Conservation (phyloP, 2,888 invertebrate genomes). For the Phlogophora meticulosa region DNA sequence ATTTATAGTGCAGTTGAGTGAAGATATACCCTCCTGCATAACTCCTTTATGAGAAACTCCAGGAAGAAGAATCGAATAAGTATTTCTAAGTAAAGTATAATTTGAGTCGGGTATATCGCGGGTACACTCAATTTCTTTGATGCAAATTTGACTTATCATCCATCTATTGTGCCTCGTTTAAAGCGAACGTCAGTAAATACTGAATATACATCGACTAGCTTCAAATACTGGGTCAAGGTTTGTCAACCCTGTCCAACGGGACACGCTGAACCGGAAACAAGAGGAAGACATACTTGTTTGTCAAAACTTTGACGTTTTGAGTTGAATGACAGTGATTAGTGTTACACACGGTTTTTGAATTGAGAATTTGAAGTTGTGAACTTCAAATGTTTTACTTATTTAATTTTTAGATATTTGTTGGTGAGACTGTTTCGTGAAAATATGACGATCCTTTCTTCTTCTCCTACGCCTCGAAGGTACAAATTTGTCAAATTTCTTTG, state of each 20-base stretch:
- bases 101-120: slow-evolving; percentile 31
- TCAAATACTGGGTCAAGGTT: slow-evolving; percentile 80
- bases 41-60: slow-evolving; percentile 1
- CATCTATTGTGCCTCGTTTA: slow-evolving; percentile 30
- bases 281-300: slow-evolving; percentile 33
- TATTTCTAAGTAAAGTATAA: slow-evolving; percentile 21
- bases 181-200: slow-evolving; percentile 63
- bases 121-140: slow-evolving; percentile 26
- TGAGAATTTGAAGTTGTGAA: slow-evolving; percentile 4
- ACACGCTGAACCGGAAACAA: slow-evolving; percentile 50
- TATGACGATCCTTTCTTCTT: too few species aligned
- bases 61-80: slow-evolving; percentile 24
- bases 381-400: too few species aligned
- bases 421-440: too few species aligned
- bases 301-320: slow-evolving; percentile 23
- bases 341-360: neutral
- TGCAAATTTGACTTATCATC: slow-evolving; percentile 45
- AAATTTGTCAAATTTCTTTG: too few species aligned
- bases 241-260: slow-evolving; percentile 72
- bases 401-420: too few species aligned
- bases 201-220: slow-evolving; percentile 73
- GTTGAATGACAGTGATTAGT: slow-evolving; percentile 31
- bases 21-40: slow-evolving; percentile 1
- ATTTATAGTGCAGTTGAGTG: neutral
- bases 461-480: too few species aligned